Evolutionary conservation across 2,113 vertebrate species (phyloP).

Genomic region (Hyaena hyaena): DNA sequence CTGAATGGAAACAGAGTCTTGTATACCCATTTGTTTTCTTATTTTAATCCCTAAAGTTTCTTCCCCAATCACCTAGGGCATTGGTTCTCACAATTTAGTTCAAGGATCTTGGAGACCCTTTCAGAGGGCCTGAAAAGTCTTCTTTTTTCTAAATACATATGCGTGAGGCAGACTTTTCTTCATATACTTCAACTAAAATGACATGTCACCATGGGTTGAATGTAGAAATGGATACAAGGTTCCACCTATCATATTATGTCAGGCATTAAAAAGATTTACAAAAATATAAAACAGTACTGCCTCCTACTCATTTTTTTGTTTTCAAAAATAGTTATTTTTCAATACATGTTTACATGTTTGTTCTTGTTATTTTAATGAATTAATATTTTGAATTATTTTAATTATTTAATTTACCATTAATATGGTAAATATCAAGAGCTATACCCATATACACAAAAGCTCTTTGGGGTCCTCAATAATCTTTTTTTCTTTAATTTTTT

Average conservation of each 20-base stretch:
- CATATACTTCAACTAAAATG: background rate
- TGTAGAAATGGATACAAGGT: background rate
- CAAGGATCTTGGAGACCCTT: background rate
- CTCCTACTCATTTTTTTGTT: background rate
- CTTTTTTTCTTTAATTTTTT: background rate
- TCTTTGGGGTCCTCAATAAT: background rate
- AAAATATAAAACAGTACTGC: background rate
- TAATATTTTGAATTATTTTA: constrained; percentile 11
- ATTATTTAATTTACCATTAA: background rate
- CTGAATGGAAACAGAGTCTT: background rate
- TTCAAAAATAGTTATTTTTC: constrained; percentile 36
- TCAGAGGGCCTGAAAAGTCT: background rate
- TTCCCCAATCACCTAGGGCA: background rate
- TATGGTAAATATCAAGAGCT: background rate
- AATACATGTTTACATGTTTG: background rate
- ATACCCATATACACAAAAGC: background rate
- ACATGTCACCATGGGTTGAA: background rate
- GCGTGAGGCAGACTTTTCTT: background rate
- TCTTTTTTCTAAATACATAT: background rate
- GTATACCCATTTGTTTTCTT: background rate
- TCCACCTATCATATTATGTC: background rate
- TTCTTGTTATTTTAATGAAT: constrained; percentile 24
- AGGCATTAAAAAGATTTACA: background rate
- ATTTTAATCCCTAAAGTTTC: background rate
- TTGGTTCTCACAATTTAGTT: background rate